Evolutionary conservation across 2,888 invertebrate species (phyloP).

Genomic region (Brachynemurus nebulosus): DNA sequence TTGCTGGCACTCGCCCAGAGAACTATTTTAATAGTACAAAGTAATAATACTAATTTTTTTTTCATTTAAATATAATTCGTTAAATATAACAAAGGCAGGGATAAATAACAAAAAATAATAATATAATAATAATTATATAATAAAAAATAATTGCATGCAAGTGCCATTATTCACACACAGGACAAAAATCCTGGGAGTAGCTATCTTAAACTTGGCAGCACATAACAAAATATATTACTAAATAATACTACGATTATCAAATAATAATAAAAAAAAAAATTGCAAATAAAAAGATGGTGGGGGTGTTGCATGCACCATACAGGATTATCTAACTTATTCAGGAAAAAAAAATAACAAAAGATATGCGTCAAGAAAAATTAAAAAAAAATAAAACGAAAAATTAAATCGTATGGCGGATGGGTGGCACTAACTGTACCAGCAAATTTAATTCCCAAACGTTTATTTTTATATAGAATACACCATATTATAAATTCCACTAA

Average conservation of each 20-base stretch:
- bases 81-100: constrained; percentile 2
- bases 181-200: constrained; percentile 4
- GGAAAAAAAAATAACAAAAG: constrained; percentile 8
- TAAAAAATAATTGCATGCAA: constrained; percentile 8
- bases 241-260: constrained; percentile 25
- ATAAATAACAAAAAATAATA: constrained; percentile 1
- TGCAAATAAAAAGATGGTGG: constrained; percentile 20
- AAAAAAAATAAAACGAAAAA: constrained; percentile 28
- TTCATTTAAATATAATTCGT: too few relatives aligned
- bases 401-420: constrained; percentile 31
- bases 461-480: too few relatives aligned
- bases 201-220: constrained; percentile 37
- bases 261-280: constrained; percentile 17
- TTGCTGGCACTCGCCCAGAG: not conserved
- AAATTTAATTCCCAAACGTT: too few relatives aligned
- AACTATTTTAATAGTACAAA: constrained; percentile 1
- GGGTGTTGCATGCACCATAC: constrained; percentile 33
- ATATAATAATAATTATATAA: constrained; percentile 3
- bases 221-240: constrained; percentile 29
- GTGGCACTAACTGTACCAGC: constrained; percentile 27
- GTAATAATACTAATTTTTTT: constrained; percentile 1
- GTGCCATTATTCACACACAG: constrained; percentile 1
- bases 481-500: too few relatives aligned
- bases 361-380: constrained; percentile 22
- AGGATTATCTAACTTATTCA: constrained; percentile 8